Percentiles rank a stretch among this genome's conserved stretches.
Evolutionary conservation across 2,797 vertebrate genomes (phyloP).

Genomic region (Aratinga solstitialis): DNA sequence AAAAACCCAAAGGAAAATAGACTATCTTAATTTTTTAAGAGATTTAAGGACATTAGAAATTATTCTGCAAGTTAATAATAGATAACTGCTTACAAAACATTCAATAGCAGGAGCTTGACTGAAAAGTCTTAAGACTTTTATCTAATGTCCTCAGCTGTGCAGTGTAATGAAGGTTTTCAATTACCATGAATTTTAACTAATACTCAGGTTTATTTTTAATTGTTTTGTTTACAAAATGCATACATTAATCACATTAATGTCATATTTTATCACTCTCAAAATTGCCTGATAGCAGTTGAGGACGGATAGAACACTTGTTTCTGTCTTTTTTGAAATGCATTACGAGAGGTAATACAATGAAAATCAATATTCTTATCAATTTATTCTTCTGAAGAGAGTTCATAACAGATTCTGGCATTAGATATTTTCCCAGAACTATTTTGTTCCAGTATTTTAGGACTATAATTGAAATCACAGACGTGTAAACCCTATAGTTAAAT

Average conservation of each 20-base stretch:
- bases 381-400: not conserved
- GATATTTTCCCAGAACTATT: not conserved
- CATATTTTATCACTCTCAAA: conserved; percentile 61
- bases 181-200: conserved; percentile 87
- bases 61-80: conserved; percentile 11
- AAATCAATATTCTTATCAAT: not conserved
- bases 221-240: conserved; percentile 82
- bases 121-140: conserved; percentile 80
- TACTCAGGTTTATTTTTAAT: conserved; percentile 79
- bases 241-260: conserved; percentile 82
- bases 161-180: conserved; percentile 85
- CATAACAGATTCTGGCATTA: not conserved
- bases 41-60: not conserved
- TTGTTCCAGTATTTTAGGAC: not conserved
- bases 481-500: not conserved
- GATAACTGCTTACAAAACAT: conserved; percentile 50
- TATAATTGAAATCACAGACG: not conserved
- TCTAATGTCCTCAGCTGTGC: conserved; percentile 86
- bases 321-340: conserved; percentile 25
- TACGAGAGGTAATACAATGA: not conserved
- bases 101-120: conserved; percentile 71
- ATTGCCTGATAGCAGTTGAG: conserved; percentile 19
- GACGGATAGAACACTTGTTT: conserved; percentile 9
- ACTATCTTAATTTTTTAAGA: conserved; percentile 36
- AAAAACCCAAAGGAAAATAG: not conserved